Conservation (phyloP, 2,888 invertebrate species). For the Empis stercorea region DNA sequence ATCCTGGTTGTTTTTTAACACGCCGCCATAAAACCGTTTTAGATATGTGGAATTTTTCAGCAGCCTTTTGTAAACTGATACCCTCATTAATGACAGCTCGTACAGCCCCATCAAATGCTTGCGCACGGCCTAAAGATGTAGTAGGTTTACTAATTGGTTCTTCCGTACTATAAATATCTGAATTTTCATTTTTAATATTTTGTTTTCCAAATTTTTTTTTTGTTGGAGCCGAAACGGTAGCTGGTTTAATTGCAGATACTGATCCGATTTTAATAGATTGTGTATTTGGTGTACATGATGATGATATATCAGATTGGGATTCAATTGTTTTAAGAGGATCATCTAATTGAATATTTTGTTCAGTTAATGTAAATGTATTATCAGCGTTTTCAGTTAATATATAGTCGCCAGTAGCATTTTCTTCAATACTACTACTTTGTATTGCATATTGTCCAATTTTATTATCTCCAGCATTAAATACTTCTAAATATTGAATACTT, state of each 20-base stretch:
- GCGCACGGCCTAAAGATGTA: background rate
- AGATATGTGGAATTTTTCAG: constrained; percentile 30
- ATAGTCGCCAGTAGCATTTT: constrained; percentile 26
- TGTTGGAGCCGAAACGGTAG: no score
- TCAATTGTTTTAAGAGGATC: background rate
- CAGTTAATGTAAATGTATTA: constrained; percentile 11
- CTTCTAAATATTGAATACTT: constrained; percentile 26
- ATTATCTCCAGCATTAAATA: constrained; percentile 27
- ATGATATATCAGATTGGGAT: background rate
- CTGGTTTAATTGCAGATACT: no score
- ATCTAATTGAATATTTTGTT: constrained; percentile 14
- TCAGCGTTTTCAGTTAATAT: constrained; percentile 30
- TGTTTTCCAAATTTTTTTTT: no score
- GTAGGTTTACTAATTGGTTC: background rate
- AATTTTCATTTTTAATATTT: no score
- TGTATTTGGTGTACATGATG: background rate
- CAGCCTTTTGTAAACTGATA: constrained; percentile 32
- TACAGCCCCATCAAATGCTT: constrained; percentile 25
- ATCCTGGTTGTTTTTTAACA: constrained; percentile 30
- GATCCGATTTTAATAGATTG: background rate
- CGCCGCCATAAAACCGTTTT: constrained; percentile 35
- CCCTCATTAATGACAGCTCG: constrained; percentile 30
- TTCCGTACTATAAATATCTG: background rate
- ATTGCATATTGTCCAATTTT: constrained; percentile 31
- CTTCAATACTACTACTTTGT: constrained; percentile 25